Conservation (phyloP, 2,888 invertebrate genomes). For the Luperina testacea region DNA sequence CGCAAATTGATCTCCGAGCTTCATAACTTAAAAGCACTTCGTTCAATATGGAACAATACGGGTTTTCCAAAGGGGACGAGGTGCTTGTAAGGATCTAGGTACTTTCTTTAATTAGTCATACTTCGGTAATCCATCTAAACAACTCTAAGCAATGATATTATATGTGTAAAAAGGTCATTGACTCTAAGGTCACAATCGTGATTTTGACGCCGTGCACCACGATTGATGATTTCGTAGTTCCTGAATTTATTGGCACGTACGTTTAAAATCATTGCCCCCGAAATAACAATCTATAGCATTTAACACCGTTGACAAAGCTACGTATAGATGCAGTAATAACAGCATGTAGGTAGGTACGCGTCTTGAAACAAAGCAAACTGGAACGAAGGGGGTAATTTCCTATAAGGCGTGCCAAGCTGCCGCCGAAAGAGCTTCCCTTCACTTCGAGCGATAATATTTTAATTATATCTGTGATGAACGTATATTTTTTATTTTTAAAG, state of each 20-base stretch:
- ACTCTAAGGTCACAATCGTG: too few species aligned
- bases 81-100: neutral
- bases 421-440: conserved; percentile 18
- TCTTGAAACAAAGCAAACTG: conserved; percentile 69
- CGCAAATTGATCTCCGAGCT: neutral
- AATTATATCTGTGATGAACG: neutral
- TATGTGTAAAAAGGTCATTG: too few species aligned
- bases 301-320: conserved; percentile 32
- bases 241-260: neutral
- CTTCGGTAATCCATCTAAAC: neutral
- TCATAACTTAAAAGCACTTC: neutral
- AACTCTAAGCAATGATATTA: too few species aligned
- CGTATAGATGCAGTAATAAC: conserved; percentile 53
- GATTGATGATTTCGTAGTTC: neutral
- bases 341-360: conserved; percentile 43
- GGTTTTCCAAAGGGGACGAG: neutral
- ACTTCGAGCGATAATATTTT: conserved; percentile 46
- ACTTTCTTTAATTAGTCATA: neutral
- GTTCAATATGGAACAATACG: neutral
- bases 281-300: conserved; percentile 25
- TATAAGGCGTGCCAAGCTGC: conserved; percentile 62
- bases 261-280: neutral
- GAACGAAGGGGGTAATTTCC: conserved; percentile 75
- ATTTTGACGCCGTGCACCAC: neutral
- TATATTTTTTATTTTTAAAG: neutral